These are phyloP conservation scores for Mesoclemmys tuberculata DNA, from an alignment of 2,113 vertebrate species.

Conservation along the genomic window DNA sequence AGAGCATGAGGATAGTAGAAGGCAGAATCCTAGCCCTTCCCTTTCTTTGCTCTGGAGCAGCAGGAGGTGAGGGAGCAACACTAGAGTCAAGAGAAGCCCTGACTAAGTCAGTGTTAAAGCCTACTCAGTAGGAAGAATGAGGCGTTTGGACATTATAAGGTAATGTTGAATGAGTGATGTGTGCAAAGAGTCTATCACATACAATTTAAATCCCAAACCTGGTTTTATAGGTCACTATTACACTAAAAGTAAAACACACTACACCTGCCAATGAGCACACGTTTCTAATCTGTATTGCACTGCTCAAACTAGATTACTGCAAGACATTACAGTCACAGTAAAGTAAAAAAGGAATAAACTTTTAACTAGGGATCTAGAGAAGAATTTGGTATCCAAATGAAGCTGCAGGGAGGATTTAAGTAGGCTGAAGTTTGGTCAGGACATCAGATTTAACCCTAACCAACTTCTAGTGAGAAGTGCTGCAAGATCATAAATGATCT, in stretches of 20 bases:
- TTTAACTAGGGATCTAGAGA: neutral
- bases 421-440: neutral
- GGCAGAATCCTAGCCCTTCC: neutral
- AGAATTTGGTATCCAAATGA: neutral
- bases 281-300: neutral
- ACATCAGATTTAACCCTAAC: neutral
- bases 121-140: fast-evolving
- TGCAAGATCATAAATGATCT: neutral
- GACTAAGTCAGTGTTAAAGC: neutral
- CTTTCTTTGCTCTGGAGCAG: neutral
- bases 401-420: neutral
- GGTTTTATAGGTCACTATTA: neutral
- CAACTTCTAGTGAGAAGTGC: neutral
- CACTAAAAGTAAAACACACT: neutral
- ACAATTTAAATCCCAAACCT: neutral
- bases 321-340: neutral
- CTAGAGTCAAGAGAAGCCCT: neutral
- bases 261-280: neutral
- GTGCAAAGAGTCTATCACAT: neutral
- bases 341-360: neutral
- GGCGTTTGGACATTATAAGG: neutral
- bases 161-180: neutral
- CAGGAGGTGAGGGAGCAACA: neutral
- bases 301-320: neutral
- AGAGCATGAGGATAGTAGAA: neutral